Evolutionary conservation across 2,888 invertebrate species (phyloP).

Genomic region (Craniophora ligustri): DNA sequence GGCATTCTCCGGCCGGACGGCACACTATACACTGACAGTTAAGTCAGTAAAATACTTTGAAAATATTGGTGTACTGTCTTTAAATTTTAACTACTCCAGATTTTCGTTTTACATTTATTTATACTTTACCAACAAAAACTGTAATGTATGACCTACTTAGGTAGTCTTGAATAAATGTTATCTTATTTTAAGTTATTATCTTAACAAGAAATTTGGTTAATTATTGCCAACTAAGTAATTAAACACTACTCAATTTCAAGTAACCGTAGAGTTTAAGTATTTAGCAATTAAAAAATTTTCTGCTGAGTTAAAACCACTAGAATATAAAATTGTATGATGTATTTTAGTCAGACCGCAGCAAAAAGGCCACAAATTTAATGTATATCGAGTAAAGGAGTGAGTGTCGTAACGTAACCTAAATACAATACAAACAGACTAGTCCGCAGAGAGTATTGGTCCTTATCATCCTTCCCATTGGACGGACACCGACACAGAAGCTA

Average conservation of each 20-base stretch:
- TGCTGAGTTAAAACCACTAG: too few relatives aligned
- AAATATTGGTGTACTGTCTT: constrained; percentile 10
- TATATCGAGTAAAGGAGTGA: constrained; percentile 15
- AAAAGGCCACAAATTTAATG: constrained; percentile 2
- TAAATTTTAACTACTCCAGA: background rate
- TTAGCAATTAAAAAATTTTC: too few relatives aligned
- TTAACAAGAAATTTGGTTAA: too few relatives aligned
- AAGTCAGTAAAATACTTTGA: constrained; percentile 32
- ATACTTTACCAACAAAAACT: too few relatives aligned
- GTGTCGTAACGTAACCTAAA: constrained; percentile 50
- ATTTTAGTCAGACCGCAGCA: background rate
- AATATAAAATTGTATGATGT: too few relatives aligned
- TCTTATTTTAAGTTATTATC: too few relatives aligned
- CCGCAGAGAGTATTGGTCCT: constrained; percentile 52
- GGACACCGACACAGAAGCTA: constrained; percentile 35
- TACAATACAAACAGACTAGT: constrained; percentile 44
- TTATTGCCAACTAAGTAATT: too few relatives aligned
- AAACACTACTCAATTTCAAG: too few relatives aligned
- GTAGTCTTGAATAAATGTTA: too few relatives aligned
- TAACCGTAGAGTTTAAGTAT: too few relatives aligned
- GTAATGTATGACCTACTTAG: too few relatives aligned
- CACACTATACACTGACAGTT: constrained; percentile 22
- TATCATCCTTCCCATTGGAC: constrained; percentile 52
- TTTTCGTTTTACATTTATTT: background rate
- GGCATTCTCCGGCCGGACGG: constrained; percentile 36